Evolutionary conservation across 2,113 vertebrate species (phyloP).

Genomic region (Microcebus griseorufus): DNA sequence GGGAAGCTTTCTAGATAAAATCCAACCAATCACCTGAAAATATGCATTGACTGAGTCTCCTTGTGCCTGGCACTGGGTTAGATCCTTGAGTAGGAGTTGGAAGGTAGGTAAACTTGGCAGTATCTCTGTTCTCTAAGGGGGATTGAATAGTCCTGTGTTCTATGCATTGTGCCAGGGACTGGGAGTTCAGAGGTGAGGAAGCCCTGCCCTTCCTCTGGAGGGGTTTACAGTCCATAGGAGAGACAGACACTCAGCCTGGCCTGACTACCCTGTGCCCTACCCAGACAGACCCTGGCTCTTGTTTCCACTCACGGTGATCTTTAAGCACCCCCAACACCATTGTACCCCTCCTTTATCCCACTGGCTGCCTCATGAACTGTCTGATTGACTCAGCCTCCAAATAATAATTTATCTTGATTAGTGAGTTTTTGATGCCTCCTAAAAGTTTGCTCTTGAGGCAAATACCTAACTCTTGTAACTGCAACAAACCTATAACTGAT

Average conservation of each 20-base stretch:
- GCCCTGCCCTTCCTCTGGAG: neutral
- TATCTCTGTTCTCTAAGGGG: neutral
- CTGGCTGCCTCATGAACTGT: neutral
- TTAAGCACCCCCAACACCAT: fast-evolving
- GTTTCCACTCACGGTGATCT: neutral
- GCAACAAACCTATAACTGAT: neutral
- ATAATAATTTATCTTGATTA: neutral
- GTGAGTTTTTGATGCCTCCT: neutral
- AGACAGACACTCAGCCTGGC: neutral
- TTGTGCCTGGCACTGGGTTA: neutral
- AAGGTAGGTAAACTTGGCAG: neutral
- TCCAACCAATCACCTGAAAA: neutral
- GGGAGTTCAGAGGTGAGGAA: neutral
- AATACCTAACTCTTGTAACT: neutral
- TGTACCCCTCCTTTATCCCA: fast-evolving
- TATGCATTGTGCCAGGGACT: neutral
- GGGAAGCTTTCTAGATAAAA: neutral
- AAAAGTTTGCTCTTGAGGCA: neutral
- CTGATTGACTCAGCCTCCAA: neutral
- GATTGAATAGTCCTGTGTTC: neutral
- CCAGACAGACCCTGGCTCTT: neutral
- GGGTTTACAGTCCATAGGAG: neutral
- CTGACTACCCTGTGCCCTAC: neutral
- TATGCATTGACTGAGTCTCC: neutral
- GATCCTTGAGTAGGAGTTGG: neutral